A percentile compares a stretch with the other conserved stretches of the same genome.
Conservation (phyloP, 2,113 vertebrate species). For the Rissa tridactyla region DNA sequence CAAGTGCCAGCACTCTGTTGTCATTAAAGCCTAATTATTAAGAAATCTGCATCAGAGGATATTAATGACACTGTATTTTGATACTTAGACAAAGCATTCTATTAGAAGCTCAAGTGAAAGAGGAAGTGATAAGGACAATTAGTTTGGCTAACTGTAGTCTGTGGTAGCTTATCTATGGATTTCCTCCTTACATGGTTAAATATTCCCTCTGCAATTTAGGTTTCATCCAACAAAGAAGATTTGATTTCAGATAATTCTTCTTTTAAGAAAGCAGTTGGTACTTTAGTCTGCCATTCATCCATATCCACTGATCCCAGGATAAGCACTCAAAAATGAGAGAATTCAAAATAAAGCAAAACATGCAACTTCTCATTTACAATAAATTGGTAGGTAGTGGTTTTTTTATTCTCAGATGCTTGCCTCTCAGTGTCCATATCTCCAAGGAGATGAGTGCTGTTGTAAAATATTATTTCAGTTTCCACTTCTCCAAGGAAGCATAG, state of each 20-base stretch:
- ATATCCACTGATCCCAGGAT: conserved; percentile 58
- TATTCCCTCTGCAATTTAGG: conserved; percentile 62
- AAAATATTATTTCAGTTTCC: neutral
- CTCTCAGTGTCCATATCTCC: neutral
- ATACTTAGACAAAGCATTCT: conserved; percentile 27
- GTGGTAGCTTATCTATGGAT: conserved; percentile 65
- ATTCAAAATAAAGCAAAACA: conserved; percentile 66
- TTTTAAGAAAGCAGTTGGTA: conserved; percentile 59
- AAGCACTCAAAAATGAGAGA: conserved; percentile 66
- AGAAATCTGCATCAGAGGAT: neutral
- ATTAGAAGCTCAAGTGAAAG: conserved; percentile 7
- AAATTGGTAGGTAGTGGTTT: conserved; percentile 37
- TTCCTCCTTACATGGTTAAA: conserved; percentile 67
- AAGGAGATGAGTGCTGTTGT: conserved; percentile 3
- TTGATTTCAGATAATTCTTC: conserved; percentile 69
- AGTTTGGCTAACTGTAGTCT: conserved; percentile 44
- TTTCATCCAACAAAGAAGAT: conserved; percentile 68
- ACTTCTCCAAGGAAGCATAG: neutral
- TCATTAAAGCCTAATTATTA: neutral
- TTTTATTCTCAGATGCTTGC: neutral
- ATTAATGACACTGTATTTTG: conserved; percentile 20
- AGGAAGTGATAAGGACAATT: conserved; percentile 59
- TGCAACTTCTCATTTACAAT: conserved; percentile 41
- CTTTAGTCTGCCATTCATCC: conserved; percentile 59
- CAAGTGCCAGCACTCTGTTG: neutral